Evolutionary conservation across 1,140 invertebrate species (phyloP).

Genomic region (Phthorimaea operculella): DNA sequence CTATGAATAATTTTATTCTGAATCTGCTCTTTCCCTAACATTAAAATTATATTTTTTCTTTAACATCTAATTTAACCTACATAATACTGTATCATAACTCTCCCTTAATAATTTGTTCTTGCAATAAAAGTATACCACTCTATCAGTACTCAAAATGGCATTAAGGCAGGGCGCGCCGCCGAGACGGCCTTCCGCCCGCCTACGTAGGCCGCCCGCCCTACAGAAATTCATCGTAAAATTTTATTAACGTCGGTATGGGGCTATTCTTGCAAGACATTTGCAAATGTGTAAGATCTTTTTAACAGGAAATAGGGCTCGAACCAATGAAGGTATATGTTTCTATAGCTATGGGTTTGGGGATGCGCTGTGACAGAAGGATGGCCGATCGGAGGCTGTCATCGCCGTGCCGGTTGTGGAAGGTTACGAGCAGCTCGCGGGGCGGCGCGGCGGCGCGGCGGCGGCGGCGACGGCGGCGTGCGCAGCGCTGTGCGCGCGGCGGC

Average conservation of each 20-base stretch:
- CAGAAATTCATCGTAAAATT: constrained; percentile 27
- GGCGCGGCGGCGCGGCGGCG: constrained; percentile 17
- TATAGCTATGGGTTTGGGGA: not conserved
- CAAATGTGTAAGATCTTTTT: not conserved
- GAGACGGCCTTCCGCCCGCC: constrained; percentile 23
- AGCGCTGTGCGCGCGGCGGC: constrained; percentile 38
- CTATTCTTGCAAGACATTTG: constrained; percentile 5
- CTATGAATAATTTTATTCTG: too few species aligned
- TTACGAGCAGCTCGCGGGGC: constrained; percentile 31
- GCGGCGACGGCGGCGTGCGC: constrained; percentile 13
- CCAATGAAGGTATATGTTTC: too few species aligned
- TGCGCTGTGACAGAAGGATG: constrained; percentile 21
- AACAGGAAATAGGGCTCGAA: too few species aligned
- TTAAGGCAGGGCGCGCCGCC: constrained; percentile 25
- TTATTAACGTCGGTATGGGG: constrained; percentile 16
- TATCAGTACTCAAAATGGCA: constrained; percentile 23
- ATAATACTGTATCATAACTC: not conserved
- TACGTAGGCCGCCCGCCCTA: constrained; percentile 17
- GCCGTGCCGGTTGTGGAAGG: constrained; percentile 54
- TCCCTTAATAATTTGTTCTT: constrained; percentile 12
- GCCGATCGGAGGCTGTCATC: constrained; percentile 39
- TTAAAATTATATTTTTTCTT: too few species aligned
- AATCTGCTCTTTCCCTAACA: too few species aligned
- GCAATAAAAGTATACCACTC: constrained; percentile 14
- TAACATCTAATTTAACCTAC: too few species aligned